Base-by-base conservation (phyloP, 2,797 vertebrate genomes). In the Synaphobranchus kaupii region DNA sequence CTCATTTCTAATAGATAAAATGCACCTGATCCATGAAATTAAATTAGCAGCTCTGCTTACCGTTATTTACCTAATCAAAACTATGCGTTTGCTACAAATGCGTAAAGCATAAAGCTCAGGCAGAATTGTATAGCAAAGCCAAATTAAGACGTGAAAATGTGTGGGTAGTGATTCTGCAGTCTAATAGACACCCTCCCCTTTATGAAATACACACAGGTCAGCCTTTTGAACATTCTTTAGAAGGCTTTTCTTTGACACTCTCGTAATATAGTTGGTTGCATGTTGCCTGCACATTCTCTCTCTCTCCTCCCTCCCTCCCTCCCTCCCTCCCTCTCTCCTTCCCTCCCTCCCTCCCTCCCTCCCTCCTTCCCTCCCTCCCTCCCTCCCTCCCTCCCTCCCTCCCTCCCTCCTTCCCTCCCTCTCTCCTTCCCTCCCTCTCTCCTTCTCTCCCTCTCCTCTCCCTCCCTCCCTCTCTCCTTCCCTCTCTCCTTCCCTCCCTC, bases 1-100 rank as follows among this genome's bases (percentile, higher is more conserved):
- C 44, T 78, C 39, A 5, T 78, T 78, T 81, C 25, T 6, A 28
- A 71, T n/a, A 34, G 28, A 73, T 73, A 44, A 78, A 78, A 81
- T 50, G 8, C 47, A 81, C 78, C 28, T 81, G 78, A 81, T n/a
- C 78, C 78, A 81, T 50, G 47, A 81, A 50, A 48, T 81, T 50
- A 81, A 25, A 48, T 81, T n/a, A 81, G 78, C 25, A 50, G 44
- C 22, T 50, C 25, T 81, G 3, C 10, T 48, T 44, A 17, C 3
- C 20, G 15, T 44, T 76, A 44, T 76, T 71, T 31, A 28, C n/a
- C 66, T 13, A 73, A 73, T 73, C 9, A 31, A 34, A 31, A 4
- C 9, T 31, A 73, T 73, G 68, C 63, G 10, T 34, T 31, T 4
- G n/a, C 28, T 73, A 8, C 8, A 28, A 66, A 66, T 73, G 68